These are phyloP conservation scores for Drosophila setifemur DNA, from an alignment of 1,140 invertebrate species.

Conservation along the genomic window DNA sequence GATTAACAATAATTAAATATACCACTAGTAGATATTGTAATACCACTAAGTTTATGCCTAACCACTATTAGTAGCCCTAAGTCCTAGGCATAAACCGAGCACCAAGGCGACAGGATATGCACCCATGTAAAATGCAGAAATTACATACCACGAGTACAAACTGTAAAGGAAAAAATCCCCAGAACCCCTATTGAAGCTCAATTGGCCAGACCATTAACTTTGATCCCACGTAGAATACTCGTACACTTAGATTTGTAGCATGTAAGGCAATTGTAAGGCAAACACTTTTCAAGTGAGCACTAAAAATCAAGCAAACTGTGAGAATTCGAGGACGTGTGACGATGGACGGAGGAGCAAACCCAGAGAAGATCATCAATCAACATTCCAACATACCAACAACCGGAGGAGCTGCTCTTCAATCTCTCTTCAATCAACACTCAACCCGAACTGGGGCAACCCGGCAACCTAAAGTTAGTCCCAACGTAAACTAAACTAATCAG, in stretches of 20 bases:
- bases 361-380: conserved; percentile 38
- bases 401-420: conserved; percentile 55
- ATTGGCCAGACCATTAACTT: conserved; percentile 53
- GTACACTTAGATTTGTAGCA: conserved; percentile 11
- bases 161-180: conserved; percentile 39
- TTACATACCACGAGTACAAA: conserved; percentile 75
- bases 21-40: conserved; percentile 34
- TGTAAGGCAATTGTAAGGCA: conserved; percentile 63
- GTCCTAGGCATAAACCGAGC: conserved; percentile 60
- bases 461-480: conserved; percentile 35
- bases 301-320: conserved; percentile 59
- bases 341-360: conserved; percentile 25
- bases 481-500: conserved; percentile 19
- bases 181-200: conserved; percentile 21
- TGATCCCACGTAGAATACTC: conserved; percentile 8
- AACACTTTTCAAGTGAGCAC: conserved; percentile 72
- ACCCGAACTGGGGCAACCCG: conserved; percentile 21
- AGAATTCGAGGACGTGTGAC: conserved; percentile 36
- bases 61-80: conserved; percentile 35
- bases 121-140: conserved; percentile 73
- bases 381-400: conserved; percentile 24
- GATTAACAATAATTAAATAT: conserved; percentile 59
- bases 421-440: conserved; percentile 71
- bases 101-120: conserved; percentile 40
- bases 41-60: conserved; percentile 57